Evolutionary conservation across 2,888 invertebrate species (phyloP), one percentile per base, ranked within the genome.

Genomic region (Margaritifera margaritifera): DNA sequence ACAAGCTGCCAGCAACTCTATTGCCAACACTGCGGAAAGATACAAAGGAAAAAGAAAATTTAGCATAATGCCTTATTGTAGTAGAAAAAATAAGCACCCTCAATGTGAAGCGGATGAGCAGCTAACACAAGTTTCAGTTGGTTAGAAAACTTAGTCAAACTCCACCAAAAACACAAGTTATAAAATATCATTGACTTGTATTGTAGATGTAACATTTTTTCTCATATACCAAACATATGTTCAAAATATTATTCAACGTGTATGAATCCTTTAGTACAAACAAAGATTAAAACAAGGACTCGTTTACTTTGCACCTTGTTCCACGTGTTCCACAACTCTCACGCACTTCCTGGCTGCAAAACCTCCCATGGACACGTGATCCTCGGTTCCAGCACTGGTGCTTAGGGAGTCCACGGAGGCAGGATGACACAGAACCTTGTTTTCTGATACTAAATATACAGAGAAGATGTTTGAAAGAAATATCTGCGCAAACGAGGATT

Each of bases 291-390:
- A 42, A 42, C 3, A 15, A 42, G 4, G 15, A 42, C 11, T 42
- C 15, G 15, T 42, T 42, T 42, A 15, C 15, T 42, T 62, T 56
- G 57, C 68, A 91, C 91, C 91, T 71, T 90, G 89, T 82, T 92
- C 91, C 2, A 91, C 91, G 72, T 92, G 90, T 77, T 90, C 90
- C 3, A 91, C 88, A 31, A 93, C 92, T 75, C 89, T 90, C 27
- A 93, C 89, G 19, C 92, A 91, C 87, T 93, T 93, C 73, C 93
- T 86, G 2, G 93, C 93, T 1, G 93, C 89, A 86, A 92, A 93
- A 18, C 93, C 93, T 22, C 93, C 93, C 93, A 93, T 93, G 18
- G 93, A 93, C 57, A 93, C 93, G 86, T 94, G 93, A 86, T 93
- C 93, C 85, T 93, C 93, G 50, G 93, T 93, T 18, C 92, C 93